Conservation (phyloP, 37 sponge, comb jelly and placozoan species). For the Crambe crambe region DNA sequence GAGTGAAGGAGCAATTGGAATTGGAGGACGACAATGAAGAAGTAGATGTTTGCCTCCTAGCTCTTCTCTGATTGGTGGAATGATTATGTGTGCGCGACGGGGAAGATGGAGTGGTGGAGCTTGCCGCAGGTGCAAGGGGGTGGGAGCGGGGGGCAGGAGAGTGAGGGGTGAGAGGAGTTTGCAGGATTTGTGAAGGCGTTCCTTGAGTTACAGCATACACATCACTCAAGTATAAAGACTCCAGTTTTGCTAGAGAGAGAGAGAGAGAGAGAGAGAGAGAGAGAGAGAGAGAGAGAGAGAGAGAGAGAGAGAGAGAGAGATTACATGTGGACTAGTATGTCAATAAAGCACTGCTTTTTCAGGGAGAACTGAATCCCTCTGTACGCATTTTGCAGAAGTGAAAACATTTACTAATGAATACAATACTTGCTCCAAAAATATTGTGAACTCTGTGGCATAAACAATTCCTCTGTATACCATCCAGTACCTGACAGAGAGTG, state of each 20-base stretch:
- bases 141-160: neutral
- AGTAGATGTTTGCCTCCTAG: neutral
- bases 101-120: neutral
- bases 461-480: no score
- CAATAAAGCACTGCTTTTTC: no score
- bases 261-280: constrained; percentile 1
- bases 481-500: no score
- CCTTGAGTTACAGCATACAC: constrained; percentile 39
- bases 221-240: constrained; percentile 44
- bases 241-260: neutral
- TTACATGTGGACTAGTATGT: no score
- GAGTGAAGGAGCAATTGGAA: constrained; percentile 19
- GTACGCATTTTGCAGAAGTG: neutral
- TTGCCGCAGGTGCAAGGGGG: neutral
- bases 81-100: constrained; percentile 1
- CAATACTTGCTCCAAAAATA: no score
- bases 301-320: constrained; percentile 23
- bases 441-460: no score
- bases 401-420: neutral
- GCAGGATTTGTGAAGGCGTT: neutral
- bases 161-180: constrained; percentile 19
- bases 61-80: no score
- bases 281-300: constrained; percentile 8
- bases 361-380: no score
- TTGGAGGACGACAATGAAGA: neutral